Base-by-base conservation (phyloP, 2,113 vertebrate genomes). In the Oplegnathus fasciatus region DNA sequence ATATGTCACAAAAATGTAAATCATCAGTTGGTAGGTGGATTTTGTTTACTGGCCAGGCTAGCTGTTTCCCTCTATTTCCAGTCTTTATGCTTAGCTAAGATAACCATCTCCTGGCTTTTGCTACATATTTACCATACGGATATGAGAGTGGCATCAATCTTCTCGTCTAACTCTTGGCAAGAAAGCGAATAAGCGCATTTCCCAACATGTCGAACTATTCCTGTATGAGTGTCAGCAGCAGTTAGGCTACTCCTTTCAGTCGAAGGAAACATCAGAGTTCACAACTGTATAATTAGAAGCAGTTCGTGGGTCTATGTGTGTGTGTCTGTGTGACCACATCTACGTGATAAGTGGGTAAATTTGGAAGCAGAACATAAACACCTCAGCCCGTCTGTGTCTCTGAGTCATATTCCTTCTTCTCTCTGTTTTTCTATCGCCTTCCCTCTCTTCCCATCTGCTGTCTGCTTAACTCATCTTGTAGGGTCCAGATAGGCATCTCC, bases 401-500 rank as follows among this genome's bases (percentile, higher is more conserved):
- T 82, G 72, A 85, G 24, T 90, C 87, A 91, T 61, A 1, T 30
- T 37, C 54, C 71, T n/a, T 13, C 42, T 55, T 58, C 26, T 64
- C 4, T 44, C 54, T 18, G n/a, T 82, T 61, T 65, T 10, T 44
- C 64, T 72, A 17, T 78, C 76, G 85, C 55, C 13, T 15, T 50
- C 64, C 60, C 64, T 75, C 70, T 73, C 37, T 54, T 74, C 64
- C 60, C 68, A 77, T 90, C 72, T 88, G 72, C 40, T 77, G 80
- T 89, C 89, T 91, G 83, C 72, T 67, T 50, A 82, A 65, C 77
- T 88, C 84, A 26, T 82, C 88, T 80, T 84, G 86, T 89, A 83
- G 75, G 87, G 85, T 88, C 89, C 72, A 92, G 93, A 94, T 94
- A 92, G 76, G 54, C 61, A 95, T 94, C 93, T 85, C 48, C 6